Conservation (phyloP, 30 jellyfish, hydroid and myxozoan species). For the Cassiopea xamachana region DNA sequence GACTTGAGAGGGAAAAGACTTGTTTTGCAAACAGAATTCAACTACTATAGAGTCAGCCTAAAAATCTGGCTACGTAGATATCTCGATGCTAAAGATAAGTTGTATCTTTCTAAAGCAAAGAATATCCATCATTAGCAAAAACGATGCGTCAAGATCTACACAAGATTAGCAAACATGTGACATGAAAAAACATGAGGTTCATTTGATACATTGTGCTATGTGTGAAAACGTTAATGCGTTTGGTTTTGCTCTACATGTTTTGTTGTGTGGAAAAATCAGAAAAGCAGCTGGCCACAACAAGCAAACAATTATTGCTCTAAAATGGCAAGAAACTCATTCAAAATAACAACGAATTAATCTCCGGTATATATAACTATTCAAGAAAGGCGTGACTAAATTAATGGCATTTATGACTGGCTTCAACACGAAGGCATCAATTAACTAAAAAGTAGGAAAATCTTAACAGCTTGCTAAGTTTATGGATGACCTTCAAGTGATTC, state of each 20-base stretch:
- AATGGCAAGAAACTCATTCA: not conserved
- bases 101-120: not conserved
- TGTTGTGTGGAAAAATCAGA: not conserved
- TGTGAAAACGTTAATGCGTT: not conserved
- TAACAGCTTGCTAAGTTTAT: not conserved
- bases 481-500: not conserved
- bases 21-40: no score
- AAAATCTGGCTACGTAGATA: no score
- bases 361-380: not conserved
- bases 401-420: not conserved
- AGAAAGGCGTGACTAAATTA: not conserved
- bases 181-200: not conserved
- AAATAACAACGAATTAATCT: not conserved
- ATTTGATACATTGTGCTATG: not conserved
- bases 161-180: not conserved
- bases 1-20: no score
- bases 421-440: not conserved
- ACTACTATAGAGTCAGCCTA: no score
- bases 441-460: not conserved
- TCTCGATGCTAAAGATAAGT: no score
- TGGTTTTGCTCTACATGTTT: not conserved
- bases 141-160: not conserved
- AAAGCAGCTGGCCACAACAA: not conserved
- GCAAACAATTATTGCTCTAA: not conserved
- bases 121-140: not conserved